Conservation (phyloP, 2,797 vertebrate species). For the Octomys mimax region DNA sequence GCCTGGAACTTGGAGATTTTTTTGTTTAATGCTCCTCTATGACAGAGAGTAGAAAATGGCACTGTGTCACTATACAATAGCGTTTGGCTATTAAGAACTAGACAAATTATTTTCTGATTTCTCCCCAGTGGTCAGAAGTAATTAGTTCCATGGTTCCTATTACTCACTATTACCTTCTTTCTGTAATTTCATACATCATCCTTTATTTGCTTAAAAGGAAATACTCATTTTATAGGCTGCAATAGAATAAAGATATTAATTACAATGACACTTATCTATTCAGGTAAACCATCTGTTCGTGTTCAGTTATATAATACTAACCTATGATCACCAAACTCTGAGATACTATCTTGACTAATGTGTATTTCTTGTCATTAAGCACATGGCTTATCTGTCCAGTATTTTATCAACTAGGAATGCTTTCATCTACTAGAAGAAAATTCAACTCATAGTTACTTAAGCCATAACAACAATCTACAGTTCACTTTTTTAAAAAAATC, state of each 20-base stretch:
- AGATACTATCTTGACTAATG: not conserved
- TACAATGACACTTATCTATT: not conserved
- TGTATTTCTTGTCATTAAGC: not conserved
- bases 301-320: not conserved
- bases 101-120: not conserved
- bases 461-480: not conserved
- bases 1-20: not conserved
- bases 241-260: not conserved
- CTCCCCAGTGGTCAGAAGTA: not conserved
- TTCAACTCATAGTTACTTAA: constrained; percentile 23
- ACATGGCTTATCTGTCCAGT: not conserved
- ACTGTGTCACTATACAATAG: not conserved
- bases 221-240: not conserved
- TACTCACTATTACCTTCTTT: not conserved
- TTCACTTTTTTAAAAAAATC: not conserved
- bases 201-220: constrained; percentile 20
- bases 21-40: not conserved
- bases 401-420: constrained; percentile 15
- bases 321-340: not conserved
- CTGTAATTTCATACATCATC: not conserved
- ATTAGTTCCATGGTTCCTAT: not conserved
- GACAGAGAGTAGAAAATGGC: not conserved
- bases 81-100: not conserved
- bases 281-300: not conserved
- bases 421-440: constrained; percentile 6